These are phyloP conservation scores for Echinops telfairi DNA, from an alignment of 2,113 vertebrate species.

Conservation along the genomic window DNA sequence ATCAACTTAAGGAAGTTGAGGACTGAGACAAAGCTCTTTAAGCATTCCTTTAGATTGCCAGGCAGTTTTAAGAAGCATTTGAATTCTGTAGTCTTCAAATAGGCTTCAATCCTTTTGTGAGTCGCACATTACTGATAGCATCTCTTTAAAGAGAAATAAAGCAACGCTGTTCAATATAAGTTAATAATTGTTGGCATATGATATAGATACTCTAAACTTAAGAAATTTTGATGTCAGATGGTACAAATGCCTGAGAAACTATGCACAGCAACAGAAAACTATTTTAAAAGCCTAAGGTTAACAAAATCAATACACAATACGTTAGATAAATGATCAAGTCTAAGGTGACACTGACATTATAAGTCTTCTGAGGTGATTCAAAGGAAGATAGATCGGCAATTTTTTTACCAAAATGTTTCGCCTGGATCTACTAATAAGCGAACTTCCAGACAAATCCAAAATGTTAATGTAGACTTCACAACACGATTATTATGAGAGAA, in stretches of 20 bases:
- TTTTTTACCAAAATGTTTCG: neutral
- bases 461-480: no score
- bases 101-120: neutral
- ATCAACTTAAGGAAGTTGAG: no score
- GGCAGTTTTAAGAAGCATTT: neutral
- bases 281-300: constrained; percentile 33
- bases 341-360: neutral
- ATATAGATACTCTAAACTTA: neutral
- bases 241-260: constrained; percentile 8
- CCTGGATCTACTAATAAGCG: neutral
- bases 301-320: constrained; percentile 1
- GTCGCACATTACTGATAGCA: neutral
- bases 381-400: neutral
- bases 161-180: neutral
- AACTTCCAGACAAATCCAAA: neutral
- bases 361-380: neutral
- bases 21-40: neutral
- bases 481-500: no score
- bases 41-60: neutral
- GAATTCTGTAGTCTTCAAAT: neutral
- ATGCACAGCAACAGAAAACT: neutral
- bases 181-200: neutral
- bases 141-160: constrained; percentile 19
- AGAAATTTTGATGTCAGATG: neutral
- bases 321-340: neutral